These are phyloP conservation scores for Abscondita cerata DNA, from an alignment of 2,888 invertebrate species.

Conservation along the genomic window DNA sequence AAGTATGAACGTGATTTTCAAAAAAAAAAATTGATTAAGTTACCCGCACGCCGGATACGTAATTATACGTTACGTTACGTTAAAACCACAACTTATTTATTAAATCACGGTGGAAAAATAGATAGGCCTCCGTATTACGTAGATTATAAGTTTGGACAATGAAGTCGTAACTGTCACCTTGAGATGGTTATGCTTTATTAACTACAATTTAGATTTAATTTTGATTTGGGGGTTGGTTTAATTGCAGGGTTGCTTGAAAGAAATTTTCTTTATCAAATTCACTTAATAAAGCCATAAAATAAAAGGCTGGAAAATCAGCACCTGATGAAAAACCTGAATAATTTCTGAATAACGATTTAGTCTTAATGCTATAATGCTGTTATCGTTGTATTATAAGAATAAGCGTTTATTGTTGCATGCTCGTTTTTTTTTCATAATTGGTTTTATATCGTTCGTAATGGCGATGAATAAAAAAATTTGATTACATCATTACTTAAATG, in stretches of 20 bases:
- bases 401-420: slow-evolving; percentile 6
- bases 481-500: slow-evolving; percentile 5
- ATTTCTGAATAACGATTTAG: slow-evolving; percentile 8
- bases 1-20: too few species aligned
- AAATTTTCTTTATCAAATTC: not conserved
- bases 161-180: too few species aligned
- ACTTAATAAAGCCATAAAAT: slow-evolving; percentile 1
- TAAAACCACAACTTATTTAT: too few species aligned
- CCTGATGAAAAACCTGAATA: slow-evolving; percentile 12
- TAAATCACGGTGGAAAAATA: too few species aligned
- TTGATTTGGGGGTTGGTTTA: not conserved
- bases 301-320: slow-evolving; percentile 6
- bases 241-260: not conserved
- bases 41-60: too few species aligned
- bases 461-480: not conserved
- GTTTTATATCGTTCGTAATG: not conserved
- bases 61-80: too few species aligned
- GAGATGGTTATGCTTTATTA: not conserved
- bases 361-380: slow-evolving; percentile 1
- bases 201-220: not conserved
- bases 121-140: too few species aligned
- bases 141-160: too few species aligned
- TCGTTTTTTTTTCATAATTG: not conserved
- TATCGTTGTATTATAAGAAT: not conserved
- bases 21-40: too few species aligned